Conservation (phyloP, 2,113 vertebrate genomes). For the Tapirus terrestris region DNA sequence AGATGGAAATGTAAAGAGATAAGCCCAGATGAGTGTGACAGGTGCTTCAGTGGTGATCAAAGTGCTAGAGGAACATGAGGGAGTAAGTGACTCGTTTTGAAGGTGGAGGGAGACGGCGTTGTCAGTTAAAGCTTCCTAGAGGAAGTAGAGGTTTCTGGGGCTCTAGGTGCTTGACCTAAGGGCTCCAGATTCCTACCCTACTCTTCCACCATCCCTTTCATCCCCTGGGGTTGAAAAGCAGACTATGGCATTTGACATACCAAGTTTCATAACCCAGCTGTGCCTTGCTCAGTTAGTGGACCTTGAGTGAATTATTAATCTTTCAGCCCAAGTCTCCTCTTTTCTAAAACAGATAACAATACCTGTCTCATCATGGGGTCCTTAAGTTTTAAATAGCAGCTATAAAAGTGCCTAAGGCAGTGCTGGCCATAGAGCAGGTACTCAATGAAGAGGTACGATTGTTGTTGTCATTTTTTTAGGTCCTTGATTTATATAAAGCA, state of each 20-base stretch:
- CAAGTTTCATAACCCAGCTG: neutral
- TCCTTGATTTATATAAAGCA: neutral
- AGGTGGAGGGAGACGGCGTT: neutral
- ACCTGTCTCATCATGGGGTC: neutral
- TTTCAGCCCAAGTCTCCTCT: neutral
- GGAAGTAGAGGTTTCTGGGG: neutral
- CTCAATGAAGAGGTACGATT: neutral
- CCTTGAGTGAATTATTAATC: neutral
- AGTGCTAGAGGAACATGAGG: neutral
- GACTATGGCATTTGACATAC: neutral
- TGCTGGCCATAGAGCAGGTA: neutral
- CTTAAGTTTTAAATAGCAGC: neutral
- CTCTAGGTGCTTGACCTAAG: neutral
- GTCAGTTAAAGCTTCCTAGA: neutral
- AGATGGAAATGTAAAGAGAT: neutral
- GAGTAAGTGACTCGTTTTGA: neutral
- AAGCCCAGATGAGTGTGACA: neutral
- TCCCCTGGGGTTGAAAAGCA: neutral
- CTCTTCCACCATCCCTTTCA: neutral
- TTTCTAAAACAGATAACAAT: constrained; percentile 12
- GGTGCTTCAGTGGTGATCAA: neutral
- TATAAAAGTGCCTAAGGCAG: neutral
- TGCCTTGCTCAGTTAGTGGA: neutral
- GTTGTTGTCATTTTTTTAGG: neutral
- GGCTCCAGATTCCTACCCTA: neutral